phyloP scores from a whole-genome alignment of 2,113 vertebrate species.

The Pseudopodoces humilis region DNA sequence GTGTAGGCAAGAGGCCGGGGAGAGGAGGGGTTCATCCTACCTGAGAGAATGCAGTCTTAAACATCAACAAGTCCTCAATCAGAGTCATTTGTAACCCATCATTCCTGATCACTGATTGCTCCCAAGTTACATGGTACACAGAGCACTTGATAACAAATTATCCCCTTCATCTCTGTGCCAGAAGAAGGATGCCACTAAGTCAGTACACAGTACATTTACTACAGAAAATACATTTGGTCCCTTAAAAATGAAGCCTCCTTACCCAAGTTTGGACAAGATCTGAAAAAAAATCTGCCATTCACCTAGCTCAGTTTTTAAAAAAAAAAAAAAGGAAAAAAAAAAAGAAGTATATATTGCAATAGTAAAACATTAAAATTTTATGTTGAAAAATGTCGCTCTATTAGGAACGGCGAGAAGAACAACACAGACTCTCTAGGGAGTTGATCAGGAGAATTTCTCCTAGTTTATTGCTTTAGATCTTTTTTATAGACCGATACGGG shows the following conservation, averaged over 20 bases:
- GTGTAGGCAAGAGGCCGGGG: neutral
- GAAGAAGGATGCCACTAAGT: neutral
- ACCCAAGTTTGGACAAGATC: neutral
- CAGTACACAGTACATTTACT: neutral
- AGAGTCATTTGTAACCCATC: neutral
- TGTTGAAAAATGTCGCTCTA: neutral
- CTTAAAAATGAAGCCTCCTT: neutral
- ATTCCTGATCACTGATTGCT: neutral
- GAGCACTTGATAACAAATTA: neutral
- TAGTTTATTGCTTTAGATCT: too few relatives aligned
- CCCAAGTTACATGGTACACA: neutral
- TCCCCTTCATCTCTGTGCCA: neutral
- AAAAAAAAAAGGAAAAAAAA: too few relatives aligned
- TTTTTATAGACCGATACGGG: too few relatives aligned
- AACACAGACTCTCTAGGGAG: too few relatives aligned
- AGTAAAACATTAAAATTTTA: neutral
- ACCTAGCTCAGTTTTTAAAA: neutral
- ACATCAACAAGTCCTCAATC: neutral
- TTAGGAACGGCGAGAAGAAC: too few relatives aligned
- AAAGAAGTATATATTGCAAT: neutral
- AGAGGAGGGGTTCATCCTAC: neutral
- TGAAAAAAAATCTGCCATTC: neutral
- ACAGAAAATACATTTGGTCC: neutral
- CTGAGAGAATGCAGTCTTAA: neutral
- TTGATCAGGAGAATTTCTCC: too few relatives aligned